phyloP scores from a whole-genome alignment of 2,888 invertebrate genomes.

The Drosophila anomelani region DNA sequence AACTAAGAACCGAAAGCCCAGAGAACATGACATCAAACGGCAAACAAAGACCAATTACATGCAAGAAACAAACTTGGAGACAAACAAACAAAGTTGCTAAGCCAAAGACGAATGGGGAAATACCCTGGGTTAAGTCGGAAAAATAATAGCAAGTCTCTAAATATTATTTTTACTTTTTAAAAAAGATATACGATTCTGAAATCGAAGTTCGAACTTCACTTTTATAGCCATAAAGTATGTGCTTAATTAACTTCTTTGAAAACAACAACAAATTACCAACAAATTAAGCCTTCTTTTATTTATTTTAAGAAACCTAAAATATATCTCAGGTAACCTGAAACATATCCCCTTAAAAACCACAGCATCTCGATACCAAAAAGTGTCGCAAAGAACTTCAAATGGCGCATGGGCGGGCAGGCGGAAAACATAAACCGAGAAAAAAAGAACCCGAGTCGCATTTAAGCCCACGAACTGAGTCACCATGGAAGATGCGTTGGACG shows the following conservation, averaged over 20 bases:
- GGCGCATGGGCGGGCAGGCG: slow-evolving; percentile 66
- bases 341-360: not conserved
- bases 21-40: slow-evolving; percentile 77
- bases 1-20: slow-evolving; percentile 40
- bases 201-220: not conserved
- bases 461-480: slow-evolving; percentile 62
- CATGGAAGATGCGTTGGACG: slow-evolving; percentile 66
- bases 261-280: not conserved
- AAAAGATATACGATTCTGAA: no score
- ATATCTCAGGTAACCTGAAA: not conserved
- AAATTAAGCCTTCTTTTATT: not conserved
- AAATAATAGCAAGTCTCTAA: accelerated
- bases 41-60: slow-evolving; percentile 78
- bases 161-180: not conserved
- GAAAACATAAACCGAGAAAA: slow-evolving; percentile 48
- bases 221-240: not conserved
- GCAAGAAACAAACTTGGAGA: slow-evolving; percentile 46
- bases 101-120: not conserved
- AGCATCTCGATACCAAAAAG: not conserved
- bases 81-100: not conserved
- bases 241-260: not conserved
- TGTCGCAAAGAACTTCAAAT: slow-evolving; percentile 47
- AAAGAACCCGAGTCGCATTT: slow-evolving; percentile 9
- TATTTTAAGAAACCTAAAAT: accelerated
- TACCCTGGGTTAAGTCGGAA: slow-evolving; percentile 2